Base-by-base conservation (phyloP, 2,888 invertebrate genomes). In the Zootermopsis nevadensis region DNA sequence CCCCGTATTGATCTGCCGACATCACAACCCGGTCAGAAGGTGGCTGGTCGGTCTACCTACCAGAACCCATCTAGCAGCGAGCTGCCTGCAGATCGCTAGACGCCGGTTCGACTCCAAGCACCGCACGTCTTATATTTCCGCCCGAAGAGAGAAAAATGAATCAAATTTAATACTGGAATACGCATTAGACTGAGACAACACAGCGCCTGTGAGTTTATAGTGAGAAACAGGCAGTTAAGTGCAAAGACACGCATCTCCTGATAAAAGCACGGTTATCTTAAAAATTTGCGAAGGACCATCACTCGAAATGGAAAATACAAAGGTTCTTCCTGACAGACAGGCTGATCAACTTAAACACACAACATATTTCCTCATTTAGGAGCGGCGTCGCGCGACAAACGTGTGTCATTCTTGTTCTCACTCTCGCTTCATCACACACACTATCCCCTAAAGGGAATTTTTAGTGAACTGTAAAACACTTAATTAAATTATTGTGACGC, bases 401-500 rank as follows among this genome's bases (percentile, higher is more conserved):
- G 6, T 60, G 27, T 60, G 27, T 60, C 48, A 48, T 19, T 66
- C 33, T 33, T 33, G 69, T 31, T 33, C 31, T 33, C 33, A 69
- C 7, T 69, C 33, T 22, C 7, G 22, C 69, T 69, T 33, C 69
- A 33, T 69, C 19, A 69, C 33, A 69, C 22, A 69, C 33, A 33
- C 15, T 12, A 22, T 66, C 69, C 69, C 69, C 33, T 33, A 69
- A 69, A 69, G 33, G 69, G 33, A 69, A 69, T 69, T 69, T 69
- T 33, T 69, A 69, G 69, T 69, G 31, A 69, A 69, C 69, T 69
- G 69, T 69, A 30, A 69, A 69, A 69, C 69, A 69, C 69, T 69
- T 60, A 69, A 69, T 69, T 69, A 69, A 69, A 69, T 69, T 69
- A 69, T 33, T 69, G 69, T 69, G 69, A 69, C 69, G 69, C 69